Base-by-base conservation (phyloP, 2,113 vertebrate species). In the Narcine bancroftii region DNA sequence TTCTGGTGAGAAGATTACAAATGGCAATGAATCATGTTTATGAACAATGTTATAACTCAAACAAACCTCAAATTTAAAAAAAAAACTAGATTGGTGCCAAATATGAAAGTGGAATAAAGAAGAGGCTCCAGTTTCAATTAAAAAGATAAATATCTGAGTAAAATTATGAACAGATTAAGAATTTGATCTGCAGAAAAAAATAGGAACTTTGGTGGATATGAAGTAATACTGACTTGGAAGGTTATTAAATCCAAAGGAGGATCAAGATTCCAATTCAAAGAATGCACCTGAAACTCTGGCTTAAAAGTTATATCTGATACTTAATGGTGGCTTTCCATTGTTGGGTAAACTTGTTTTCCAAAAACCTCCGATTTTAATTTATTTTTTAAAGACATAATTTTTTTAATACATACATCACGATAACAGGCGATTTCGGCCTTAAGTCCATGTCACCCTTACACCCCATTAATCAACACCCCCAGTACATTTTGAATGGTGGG, bases 201-300 rank as follows among this genome's bases (percentile, higher is more conserved):
- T 66, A 21, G 65, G 98, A 99, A 95, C 99, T 99, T 93, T 99
- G 98, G 99, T 99, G 99, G 93, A 97, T 95, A 96, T 19, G 97
- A 98, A 69, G 99, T 98, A 0, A 98, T 0, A 66, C 93, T 85
- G 9, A 98, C 98, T 0, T 94, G 96, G 65, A 98, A 99, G 93
- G 96, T 93, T 0, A 0, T 97, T 9, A 94, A 93, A 33, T 97
- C 97, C 93, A 97, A n/a, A n/a, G n/a, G n/a, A n/a, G n/a, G n/a
- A n/a, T n/a, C n/a, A n/a, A n/a, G n/a, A n/a, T n/a, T n/a, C n/a
- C n/a, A n/a, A n/a, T n/a, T n/a, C 98, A 98, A 0, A 99, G 97
- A 0, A 96, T 98, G 39, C 99, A 99, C 95, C 98, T 98, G 96
- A 98, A 98, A 93, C 95, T 94, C 9, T 93, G 93, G 50, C 92